Evolutionary conservation across 2,797 vertebrate genomes (phyloP), one percentile per base, ranked within the genome.

Genomic region (Eleutherodactylus coqui): DNA sequence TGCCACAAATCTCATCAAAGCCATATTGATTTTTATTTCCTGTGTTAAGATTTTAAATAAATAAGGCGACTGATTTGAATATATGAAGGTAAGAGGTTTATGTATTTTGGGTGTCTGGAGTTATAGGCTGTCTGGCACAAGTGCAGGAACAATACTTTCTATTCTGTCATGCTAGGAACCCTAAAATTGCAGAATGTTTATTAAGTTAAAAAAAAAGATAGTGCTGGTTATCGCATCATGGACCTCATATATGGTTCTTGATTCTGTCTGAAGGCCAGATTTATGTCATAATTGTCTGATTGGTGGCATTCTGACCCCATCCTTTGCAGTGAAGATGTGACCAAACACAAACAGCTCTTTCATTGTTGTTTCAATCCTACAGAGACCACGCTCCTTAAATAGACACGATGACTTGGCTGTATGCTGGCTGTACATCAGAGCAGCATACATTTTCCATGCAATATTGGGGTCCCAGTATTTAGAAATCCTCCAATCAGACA

Each of bases 1-100:
- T 34, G 29, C 47, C 75, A 76, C 47, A 76, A 53, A 76, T 76
- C 19, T 76, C 75, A 76, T 76, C 75, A 76, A 51, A 76, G 47
- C 75, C 75, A 76, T 75, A 75, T 76, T 76, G 75, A 76, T 53
- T 53, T 76, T 75, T 75, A 4, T 49, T 53, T 19, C 45, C 32
- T 51, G 29, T 53, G 75, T 29, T 76, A 53, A 76, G 49, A 36
- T 76, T 21, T 51, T 76, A 53, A 76, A 29, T 49, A 49, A 75
- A 76, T 76, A 76, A 76, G 9, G 4, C 0, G 29, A 24, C 29
- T 34, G 75, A 76, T 76, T 76, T 51, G 21, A 51, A 76, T 76
- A 76, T 76, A 51, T 76, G 14, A 29, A 19, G 9, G 47, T 21
- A 47, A 53, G 16, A 32, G 41, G 38, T 73, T 51, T 51, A 21